Percentiles rank a stretch among this genome's conserved stretches.
These are phyloP conservation scores for Corythoichthys intestinalis DNA, from an alignment of 2,113 vertebrate species.

Conservation along the genomic window DNA sequence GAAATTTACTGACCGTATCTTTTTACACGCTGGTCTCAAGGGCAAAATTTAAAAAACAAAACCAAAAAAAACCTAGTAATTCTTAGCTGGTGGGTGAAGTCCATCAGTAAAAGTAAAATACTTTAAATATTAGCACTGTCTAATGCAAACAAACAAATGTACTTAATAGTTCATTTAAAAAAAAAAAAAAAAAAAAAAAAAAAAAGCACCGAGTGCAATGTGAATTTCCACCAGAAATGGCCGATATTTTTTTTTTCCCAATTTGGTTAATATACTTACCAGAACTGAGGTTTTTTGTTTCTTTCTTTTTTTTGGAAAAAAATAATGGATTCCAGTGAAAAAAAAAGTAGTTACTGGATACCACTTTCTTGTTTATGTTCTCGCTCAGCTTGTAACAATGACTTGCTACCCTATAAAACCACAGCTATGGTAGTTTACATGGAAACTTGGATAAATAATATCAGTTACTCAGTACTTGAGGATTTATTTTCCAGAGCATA, in stretches of 20 bases:
- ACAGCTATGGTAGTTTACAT: not conserved
- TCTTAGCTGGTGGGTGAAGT: not conserved
- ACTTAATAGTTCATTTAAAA: not conserved
- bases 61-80: not conserved
- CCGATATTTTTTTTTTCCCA: not conserved
- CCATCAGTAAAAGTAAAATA: not conserved
- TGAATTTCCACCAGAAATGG: not conserved
- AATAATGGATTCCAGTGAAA: not conserved
- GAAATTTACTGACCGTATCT: constrained; percentile 5
- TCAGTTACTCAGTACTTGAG: no score
- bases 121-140: not conserved
- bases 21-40: constrained; percentile 17
- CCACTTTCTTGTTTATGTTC: not conserved
- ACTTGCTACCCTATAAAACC: not conserved
- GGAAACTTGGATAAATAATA: no score
- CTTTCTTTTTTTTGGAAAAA: no score
- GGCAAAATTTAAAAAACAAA: not conserved
- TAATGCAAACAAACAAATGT: not conserved
- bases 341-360: not conserved
- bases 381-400: not conserved
- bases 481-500: no score
- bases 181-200: not conserved
- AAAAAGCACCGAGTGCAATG: not conserved
- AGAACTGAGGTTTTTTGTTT: not conserved
- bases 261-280: not conserved